Evolutionary conservation across 2,888 invertebrate species (phyloP), one percentile per base, ranked within the genome.

Genomic region (Pherbina coryleti): DNA sequence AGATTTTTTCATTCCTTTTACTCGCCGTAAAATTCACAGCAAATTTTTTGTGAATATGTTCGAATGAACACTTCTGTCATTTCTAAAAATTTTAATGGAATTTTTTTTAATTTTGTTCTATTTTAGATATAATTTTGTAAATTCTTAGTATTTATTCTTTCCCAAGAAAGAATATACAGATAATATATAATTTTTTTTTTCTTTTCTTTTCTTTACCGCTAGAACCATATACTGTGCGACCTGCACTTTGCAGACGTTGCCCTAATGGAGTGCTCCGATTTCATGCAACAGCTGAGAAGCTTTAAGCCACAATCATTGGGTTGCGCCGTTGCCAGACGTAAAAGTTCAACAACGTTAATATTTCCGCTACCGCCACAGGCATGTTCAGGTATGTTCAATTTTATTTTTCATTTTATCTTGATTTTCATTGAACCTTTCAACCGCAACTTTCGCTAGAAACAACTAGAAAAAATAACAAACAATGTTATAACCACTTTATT

Each of bases 231-330:
- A 90, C 94, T 97, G 91, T 97, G 97, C 94, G 97, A 97, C 91
- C 92, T 97, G 90, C 97, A 97, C 92, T 97, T 97, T 90, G 97
- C 97, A 88, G 97, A 97, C 95, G 97, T 97, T 85, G 96, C 97
- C 91, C 95, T 97, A 90, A 96, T 97, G 96, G 97, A 97, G 95
- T 96, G 96, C 92, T 96, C 96, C 86, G 97, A 97, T 93, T 97
- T 97, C 92, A 97, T 97, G 96, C 97, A 97, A 92, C 97, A 97
- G 92, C 93, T 97, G 89, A 94, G 97, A 88, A 95, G 96, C 92
- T 97, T 97, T 92, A 97, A 97, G 92, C 96, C 97, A 86, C 97
- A 97, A 92, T 96, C 96, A 86, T 92, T 97, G 90, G 97, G 97
- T 90, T 97, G 97, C 92, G 97, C 97, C 84, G 97, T 97, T 86